Evolutionary conservation across 2,888 invertebrate species (phyloP).

Genomic region (Galerucella nymphaeae): DNA sequence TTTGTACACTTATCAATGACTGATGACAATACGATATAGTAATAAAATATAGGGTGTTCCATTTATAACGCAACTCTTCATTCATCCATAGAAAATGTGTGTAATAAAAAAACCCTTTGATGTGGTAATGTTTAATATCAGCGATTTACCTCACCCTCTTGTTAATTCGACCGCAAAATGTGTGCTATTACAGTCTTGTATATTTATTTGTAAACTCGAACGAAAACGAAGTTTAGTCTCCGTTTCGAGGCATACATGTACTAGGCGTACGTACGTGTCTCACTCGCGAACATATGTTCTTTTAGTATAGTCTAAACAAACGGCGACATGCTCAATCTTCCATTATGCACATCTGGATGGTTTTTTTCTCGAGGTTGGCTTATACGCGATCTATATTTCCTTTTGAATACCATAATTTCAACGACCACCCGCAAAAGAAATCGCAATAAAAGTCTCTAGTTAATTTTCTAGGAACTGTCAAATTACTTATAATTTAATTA

Average conservation of each 20-base stretch:
- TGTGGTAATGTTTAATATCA: conserved; percentile 31
- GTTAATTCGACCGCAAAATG: conserved; percentile 42
- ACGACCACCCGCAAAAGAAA: conserved; percentile 40
- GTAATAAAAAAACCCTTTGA: conserved; percentile 36
- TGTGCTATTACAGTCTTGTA: conserved; percentile 38
- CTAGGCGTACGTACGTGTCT: conserved; percentile 25
- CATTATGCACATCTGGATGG: conserved; percentile 50
- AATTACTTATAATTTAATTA: not conserved
- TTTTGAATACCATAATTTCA: conserved; percentile 41
- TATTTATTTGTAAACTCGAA: conserved; percentile 39
- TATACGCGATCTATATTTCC: conserved; percentile 40
- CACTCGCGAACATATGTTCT: conserved; percentile 49
- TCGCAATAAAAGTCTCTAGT: not conserved
- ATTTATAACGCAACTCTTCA: too few species aligned
- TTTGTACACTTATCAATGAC: too few species aligned
- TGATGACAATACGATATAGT: too few species aligned
- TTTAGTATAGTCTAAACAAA: conserved; percentile 53
- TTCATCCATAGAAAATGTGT: not conserved
- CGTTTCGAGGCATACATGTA: conserved; percentile 33
- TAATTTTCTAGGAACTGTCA: conserved; percentile 5
- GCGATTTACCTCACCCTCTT: conserved; percentile 11
- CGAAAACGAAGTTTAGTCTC: conserved; percentile 40
- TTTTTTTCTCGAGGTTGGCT: conserved; percentile 44
- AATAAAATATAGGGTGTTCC: too few species aligned
- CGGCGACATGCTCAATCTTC: conserved; percentile 51